Base-by-base conservation (phyloP, 2,113 vertebrate genomes). In the Passer montanus region DNA sequence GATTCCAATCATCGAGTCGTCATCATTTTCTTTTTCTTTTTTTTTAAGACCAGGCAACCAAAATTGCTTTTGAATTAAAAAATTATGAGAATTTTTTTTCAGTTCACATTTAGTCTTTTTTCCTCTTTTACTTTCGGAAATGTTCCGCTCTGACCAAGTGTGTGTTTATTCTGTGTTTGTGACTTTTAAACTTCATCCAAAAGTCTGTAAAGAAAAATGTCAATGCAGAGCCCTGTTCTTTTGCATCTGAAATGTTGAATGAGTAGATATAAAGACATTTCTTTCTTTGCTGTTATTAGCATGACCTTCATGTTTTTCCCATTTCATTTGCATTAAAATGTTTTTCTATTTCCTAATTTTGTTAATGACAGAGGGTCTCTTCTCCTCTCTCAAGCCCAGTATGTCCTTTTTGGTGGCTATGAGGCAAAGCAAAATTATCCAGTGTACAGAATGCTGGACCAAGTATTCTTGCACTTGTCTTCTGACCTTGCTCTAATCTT, bases 121-220 rank as follows among this genome's bases (percentile, higher is more conserved):
- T 94, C 16, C 43, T 78, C 31, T 83, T 80, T 79, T 85, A n/a
- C 70, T 88, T 93, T 77, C 16, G 56, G 55, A 88, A 96, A 84
- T 84, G 44, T 21, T 88, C 18, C 10, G 20, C 53, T 94, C 39
- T 77, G 76, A 55, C 76, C 90, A 94, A 86, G 24, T 80, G 87
- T 59, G 83, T 68, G 46, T 82, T 90, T 92, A 58, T 81, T 27
- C 84, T 87, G 66, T 7, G 49, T 92, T 95, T 84, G 35, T 93
- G 90, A 95, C 84, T 95, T 95, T 84, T 89, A 72, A 67, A 68
- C 56, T 84, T 92, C 26, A 37, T 68, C 49, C 80, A 93, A 66
- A 47, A 55, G 44, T 82, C 64, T 50, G 30, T 70, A 73, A 91
- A 90, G 70, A 87, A 95, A 96, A 94, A 93, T 63, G 39, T 63